Base-by-base conservation (phyloP, 2,888 invertebrate species). In the Lithosia quadra region DNA sequence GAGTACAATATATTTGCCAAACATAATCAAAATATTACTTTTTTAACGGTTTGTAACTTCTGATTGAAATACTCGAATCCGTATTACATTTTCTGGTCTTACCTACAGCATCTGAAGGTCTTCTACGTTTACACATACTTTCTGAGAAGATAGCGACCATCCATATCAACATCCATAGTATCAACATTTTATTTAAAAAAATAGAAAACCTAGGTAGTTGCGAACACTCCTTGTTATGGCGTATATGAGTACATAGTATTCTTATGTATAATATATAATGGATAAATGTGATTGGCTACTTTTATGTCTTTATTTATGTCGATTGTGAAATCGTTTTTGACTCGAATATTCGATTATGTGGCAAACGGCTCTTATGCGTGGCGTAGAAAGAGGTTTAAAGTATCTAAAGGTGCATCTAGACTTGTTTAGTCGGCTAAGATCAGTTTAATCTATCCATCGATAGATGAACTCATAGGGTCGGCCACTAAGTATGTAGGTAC, bases 141-240 rank as follows among this genome's bases (percentile, higher is more conserved):
- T 57, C 56, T 28, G 28, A 22, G 5, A 67, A 22, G 33, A 57
- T 15, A 33, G 24, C 8, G 1, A 28, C 1, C 10, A 21, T 22
- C 10, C 61, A 67, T 33, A 62, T 49, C 2, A 67, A 34, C 24
- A 43, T 22, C 28, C 21, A 62, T 62, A 62, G 33, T 57, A 33
- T 62, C 18, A 56, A 28, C 67, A 67, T 67, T 18, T 22, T 61
- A 18, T 18, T 13, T 2, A 64, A 64, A 36, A 55, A 36, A 24
- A 34, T 63, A 34, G 53, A 62, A 63, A 34, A 55, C 3, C 9
- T 34, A 18, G n/a, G n/a, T n/a, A n/a, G n/a, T 2, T 18, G 9
- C 49, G n/a, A 49, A 49, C n/a, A 49, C 49, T 7, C 8, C 49
- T 49, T n/a, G 55, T 24, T 56, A 56, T 11, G 21, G n/a, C 11